Base-by-base conservation (phyloP, 1,140 invertebrate species). In the Atta texana region DNA sequence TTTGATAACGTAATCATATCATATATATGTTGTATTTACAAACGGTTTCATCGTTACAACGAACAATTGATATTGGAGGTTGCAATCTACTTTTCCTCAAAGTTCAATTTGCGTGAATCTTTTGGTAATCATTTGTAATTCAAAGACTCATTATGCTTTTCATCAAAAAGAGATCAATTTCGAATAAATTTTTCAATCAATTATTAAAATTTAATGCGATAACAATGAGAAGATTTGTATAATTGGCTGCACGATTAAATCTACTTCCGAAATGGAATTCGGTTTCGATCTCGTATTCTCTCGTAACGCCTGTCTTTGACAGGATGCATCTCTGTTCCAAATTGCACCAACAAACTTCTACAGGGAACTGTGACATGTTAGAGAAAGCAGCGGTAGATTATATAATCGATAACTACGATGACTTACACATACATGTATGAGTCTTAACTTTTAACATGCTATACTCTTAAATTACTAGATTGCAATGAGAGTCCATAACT, bases 291-390 rank as follows among this genome's bases (percentile, higher is more conserved):
- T 49, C 53, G 61, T 53, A 85, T 74, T 24, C 24, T 24, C 24
- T 24, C 24, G 24, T 44, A 34, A 77, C 59, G 57, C 34, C 21
- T 84, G 44, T 66, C 85, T 90, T 90, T 89, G 89, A 90, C 74
- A 39, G 44, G 49, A 18, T 21, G 28, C 69, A 61, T 82, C 31
- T 66, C 59, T 61, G 57, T 64, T 85, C 88, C 59, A 78, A 89
- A 90, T 90, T 89, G 78, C 78, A 28, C 39, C 66, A 53, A 68
- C 85, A 87, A 89, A 90, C 88, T 90, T 89, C 28, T 72, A 8
- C 57, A 74, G 68, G 28, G 39, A 89, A 76, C 88, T 81, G 57
- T 28, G 76, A 76, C 66, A 75, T 53, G 87, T 86, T 87, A 87
- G 71, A 89, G 75, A 51, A 75, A 16, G 44, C 63, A 16, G 24